Conservation (phyloP, 1,140 invertebrate species). For the Rhagoletis pomonella region DNA sequence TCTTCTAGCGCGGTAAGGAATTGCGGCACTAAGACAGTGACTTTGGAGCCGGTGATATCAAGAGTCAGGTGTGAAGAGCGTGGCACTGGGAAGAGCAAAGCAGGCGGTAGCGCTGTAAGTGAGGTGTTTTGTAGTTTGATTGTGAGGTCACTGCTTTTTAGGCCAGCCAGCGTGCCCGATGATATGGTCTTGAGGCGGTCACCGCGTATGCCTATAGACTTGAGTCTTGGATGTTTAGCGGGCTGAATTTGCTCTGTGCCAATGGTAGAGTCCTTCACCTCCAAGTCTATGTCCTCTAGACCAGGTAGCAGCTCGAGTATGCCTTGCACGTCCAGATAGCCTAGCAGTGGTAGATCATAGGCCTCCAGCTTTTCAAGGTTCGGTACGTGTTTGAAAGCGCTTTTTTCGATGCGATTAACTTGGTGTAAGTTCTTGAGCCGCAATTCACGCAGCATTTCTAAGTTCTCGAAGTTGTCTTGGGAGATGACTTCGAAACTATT, state of each 20-base stretch:
- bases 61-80: slow-evolving; percentile 87
- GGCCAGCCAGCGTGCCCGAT: slow-evolving; percentile 87
- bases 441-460: slow-evolving; percentile 80
- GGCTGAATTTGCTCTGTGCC: slow-evolving; percentile 88
- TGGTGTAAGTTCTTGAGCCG: slow-evolving; percentile 81
- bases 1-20: slow-evolving; percentile 87
- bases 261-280: slow-evolving; percentile 88
- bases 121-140: slow-evolving; percentile 88
- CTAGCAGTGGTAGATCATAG: slow-evolving; percentile 84
- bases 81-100: slow-evolving; percentile 91
- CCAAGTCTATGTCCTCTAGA: slow-evolving; percentile 85
- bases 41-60: slow-evolving; percentile 85
- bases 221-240: slow-evolving; percentile 85
- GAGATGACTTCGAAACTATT: slow-evolving; percentile 85
- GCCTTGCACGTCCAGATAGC: slow-evolving; percentile 89
- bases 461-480: slow-evolving; percentile 83
- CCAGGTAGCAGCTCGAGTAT: slow-evolving; percentile 82
- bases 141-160: slow-evolving; percentile 82
- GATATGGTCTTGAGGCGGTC: slow-evolving; percentile 84
- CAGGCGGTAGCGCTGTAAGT: slow-evolving; percentile 83
- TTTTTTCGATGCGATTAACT: slow-evolving; percentile 87
- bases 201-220: slow-evolving; percentile 84
- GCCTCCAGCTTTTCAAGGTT: slow-evolving; percentile 83
- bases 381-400: slow-evolving; percentile 83
- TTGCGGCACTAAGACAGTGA: slow-evolving; percentile 84